A percentile compares a stretch with the other conserved stretches of the same genome.
These are phyloP conservation scores for Brachionus angularis DNA, from an alignment of 1,140 invertebrate species.

Conservation along the genomic window DNA sequence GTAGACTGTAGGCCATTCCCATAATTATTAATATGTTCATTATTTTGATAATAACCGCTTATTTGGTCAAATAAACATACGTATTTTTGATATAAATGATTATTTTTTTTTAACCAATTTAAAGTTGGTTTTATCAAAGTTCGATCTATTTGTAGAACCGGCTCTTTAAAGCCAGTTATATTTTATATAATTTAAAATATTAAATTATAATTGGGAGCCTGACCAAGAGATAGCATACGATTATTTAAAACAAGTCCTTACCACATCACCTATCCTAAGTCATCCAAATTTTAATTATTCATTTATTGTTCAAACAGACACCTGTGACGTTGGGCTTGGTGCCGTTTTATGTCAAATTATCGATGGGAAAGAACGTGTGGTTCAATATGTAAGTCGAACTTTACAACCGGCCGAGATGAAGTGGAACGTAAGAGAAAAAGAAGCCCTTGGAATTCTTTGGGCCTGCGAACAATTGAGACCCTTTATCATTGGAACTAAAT, in stretches of 20 bases:
- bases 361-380: slow-evolving; percentile 45
- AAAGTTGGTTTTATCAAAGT: no score
- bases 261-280: slow-evolving; percentile 44
- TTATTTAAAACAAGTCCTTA: slow-evolving; percentile 45
- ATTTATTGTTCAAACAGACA: slow-evolving; percentile 49
- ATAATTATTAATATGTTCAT: no score
- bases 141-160: no score
- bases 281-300: slow-evolving; percentile 44
- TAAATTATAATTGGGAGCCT: slow-evolving; percentile 45
- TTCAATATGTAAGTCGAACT: slow-evolving; percentile 47
- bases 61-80: no score
- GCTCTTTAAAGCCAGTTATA: no score
- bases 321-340: slow-evolving; percentile 46
- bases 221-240: slow-evolving; percentile 45
- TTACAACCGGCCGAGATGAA: slow-evolving; percentile 46
- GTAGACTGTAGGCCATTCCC: no score
- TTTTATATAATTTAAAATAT: no score
- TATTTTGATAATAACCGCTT: no score
- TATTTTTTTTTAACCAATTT: no score
- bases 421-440: slow-evolving; percentile 47
- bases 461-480: slow-evolving; percentile 46
- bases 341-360: slow-evolving; percentile 49
- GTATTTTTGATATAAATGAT: no score
- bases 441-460: slow-evolving; percentile 47
- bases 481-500: slow-evolving; percentile 47